Evolutionary conservation across 2,888 invertebrate species (phyloP).

Genomic region (Geophilus truncorum): DNA sequence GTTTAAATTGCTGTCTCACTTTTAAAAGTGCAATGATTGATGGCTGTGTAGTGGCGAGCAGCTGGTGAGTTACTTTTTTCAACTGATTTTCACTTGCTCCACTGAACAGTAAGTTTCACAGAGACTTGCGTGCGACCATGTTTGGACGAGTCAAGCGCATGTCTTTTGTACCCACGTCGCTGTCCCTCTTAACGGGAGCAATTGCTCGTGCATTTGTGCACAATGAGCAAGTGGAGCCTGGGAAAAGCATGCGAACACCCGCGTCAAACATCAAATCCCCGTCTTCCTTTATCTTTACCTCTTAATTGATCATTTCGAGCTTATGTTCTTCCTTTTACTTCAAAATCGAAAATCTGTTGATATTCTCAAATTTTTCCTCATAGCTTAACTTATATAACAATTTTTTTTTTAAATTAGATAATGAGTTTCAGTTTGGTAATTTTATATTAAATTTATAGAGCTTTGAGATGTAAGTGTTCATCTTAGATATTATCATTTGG

Average conservation of each 20-base stretch:
- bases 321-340: background rate
- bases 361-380: background rate
- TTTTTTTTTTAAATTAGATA: too few relatives aligned
- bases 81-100: background rate
- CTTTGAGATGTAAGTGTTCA: background rate
- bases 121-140: background rate
- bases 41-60: background rate
- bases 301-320: background rate
- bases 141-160: background rate
- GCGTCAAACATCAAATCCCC: background rate
- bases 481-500: background rate
- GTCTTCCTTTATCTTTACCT: background rate
- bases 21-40: background rate
- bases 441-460: background rate
- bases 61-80: background rate
- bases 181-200: background rate
- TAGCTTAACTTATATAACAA: too few relatives aligned
- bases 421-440: background rate
- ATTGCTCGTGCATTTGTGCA: background rate
- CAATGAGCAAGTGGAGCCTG: background rate
- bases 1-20: background rate
- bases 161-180: background rate
- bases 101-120: background rate
- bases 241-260: background rate
- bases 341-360: background rate